Evolutionary conservation across 2,888 invertebrate genomes (phyloP).

Genomic region (Nomada fucata): DNA sequence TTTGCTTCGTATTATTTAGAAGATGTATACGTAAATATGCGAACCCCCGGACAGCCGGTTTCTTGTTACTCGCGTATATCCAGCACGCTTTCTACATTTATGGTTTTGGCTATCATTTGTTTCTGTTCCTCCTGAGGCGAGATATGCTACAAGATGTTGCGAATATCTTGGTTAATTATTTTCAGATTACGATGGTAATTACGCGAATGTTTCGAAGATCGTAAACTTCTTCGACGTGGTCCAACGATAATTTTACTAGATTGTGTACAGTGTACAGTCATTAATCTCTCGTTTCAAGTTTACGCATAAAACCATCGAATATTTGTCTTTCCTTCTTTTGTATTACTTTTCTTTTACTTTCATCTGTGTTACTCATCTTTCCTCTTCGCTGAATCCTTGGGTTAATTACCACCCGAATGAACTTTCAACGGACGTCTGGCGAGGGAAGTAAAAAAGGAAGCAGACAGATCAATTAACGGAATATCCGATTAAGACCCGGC

Average conservation of each 20-base stretch:
- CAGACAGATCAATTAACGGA: constrained; percentile 32
- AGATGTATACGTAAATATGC: too few relatives aligned
- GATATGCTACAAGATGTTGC: too few relatives aligned
- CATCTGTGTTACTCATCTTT: background rate
- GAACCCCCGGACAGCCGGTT: too few relatives aligned
- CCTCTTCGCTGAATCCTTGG: background rate
- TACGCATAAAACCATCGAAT: too few relatives aligned
- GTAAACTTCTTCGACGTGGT: background rate
- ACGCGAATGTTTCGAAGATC: background rate
- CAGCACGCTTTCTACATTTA: too few relatives aligned
- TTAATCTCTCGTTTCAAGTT: background rate
- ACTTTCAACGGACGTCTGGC: background rate
- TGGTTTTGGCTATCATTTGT: too few relatives aligned
- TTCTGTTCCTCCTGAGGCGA: too few relatives aligned
- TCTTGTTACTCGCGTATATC: too few relatives aligned
- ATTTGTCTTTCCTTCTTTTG: background rate
- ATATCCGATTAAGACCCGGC: constrained; percentile 18
- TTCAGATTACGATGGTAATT: background rate
- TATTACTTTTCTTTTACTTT: background rate
- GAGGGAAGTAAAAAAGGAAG: background rate
- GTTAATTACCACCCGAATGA: background rate
- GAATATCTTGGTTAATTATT: background rate
- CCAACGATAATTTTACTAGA: too few relatives aligned
- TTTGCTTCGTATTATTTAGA: too few relatives aligned
- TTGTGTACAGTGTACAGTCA: too few relatives aligned